phyloP scores from a whole-genome alignment of 64 coral and sea anemone genomes.

The Montipora cactus region DNA sequence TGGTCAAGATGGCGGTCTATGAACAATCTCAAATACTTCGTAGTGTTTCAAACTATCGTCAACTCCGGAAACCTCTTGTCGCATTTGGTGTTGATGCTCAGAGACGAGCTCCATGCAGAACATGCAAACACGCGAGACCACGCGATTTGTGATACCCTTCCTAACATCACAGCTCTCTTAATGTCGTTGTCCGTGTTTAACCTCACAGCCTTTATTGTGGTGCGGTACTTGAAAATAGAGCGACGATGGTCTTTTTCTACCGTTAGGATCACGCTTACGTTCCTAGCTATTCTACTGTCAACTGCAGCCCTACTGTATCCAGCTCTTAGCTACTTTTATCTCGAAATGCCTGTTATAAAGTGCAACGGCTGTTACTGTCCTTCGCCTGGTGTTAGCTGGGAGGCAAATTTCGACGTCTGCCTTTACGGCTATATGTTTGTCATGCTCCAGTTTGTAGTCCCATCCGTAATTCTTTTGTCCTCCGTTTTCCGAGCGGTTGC shows the following conservation, averaged over 20 bases:
- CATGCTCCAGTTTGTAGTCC: slow-evolving; percentile 16
- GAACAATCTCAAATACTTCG: slow-evolving; percentile 26
- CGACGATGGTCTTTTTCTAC: slow-evolving; percentile 29
- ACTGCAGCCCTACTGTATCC: not conserved
- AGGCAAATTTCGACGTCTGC: slow-evolving; percentile 46
- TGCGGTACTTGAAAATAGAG: slow-evolving; percentile 23
- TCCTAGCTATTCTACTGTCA: slow-evolving; percentile 3
- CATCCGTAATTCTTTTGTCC: slow-evolving; percentile 4
- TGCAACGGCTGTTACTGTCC: slow-evolving; percentile 38
- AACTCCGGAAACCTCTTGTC: slow-evolving; percentile 17
- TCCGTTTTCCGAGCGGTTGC: slow-evolving; percentile 1
- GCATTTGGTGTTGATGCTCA: slow-evolving; percentile 25
- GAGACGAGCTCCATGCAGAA: not conserved
- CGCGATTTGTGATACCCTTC: slow-evolving; percentile 23
- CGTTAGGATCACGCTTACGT: not conserved
- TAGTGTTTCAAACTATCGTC: slow-evolving; percentile 29
- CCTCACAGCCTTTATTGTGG: slow-evolving; percentile 28
- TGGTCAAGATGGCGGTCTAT: slow-evolving; percentile 29
- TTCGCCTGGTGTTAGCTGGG: slow-evolving; percentile 27
- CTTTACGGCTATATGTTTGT: slow-evolving; percentile 43
- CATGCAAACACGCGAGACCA: not conserved
- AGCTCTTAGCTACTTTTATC: slow-evolving; percentile 23
- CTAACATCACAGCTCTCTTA: slow-evolving; percentile 29
- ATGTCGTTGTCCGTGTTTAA: slow-evolving; percentile 38
- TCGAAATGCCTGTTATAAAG: slow-evolving; percentile 10